Base-by-base conservation (phyloP, 2,797 vertebrate species). In the Spinibarbus caldwelli region DNA sequence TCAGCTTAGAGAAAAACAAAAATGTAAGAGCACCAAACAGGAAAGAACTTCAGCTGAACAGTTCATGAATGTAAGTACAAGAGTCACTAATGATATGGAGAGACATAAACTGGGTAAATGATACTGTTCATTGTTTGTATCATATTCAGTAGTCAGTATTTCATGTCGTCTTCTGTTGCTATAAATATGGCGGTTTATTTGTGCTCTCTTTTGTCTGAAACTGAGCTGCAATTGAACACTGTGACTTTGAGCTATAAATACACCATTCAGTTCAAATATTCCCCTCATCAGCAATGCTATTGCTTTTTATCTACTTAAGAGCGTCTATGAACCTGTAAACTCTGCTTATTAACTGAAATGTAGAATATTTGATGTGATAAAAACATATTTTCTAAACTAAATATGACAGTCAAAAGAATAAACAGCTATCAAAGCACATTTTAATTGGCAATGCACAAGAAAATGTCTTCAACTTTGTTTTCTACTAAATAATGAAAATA, bases 201-300 rank as follows among this genome's bases (percentile, higher is more conserved):
- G 49, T 47, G 41, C 9, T 78, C 23, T 41, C 41, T 62, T 64
- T 66, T 49, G 43, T 66, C 41, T 31, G 26, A 78, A 62, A 49
- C 26, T 23, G 19, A 80, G 41, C 19, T 67, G 29, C n/a, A 49
- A 45, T 23, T 34, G 43, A 67, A 34, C 64, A 80, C 45, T 68
- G 45, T 68, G 75, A 78, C 36, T 57, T 10, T 29, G 36, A 59
- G 29, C 43, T 49, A 66, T 68, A n/a, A 80, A 66, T 80, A 34
- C 14, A 80, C 29, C 4, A 68, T 80, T 52, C 29, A 67, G 62
- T 80, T 68, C 7, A 52, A 67, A 78, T 11, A 59, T 62, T 59
- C 17, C 21, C 17, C 14, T 68, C 31, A 34, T 75, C 47, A 76
- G 78, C 31, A 64, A 11, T 23, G 38, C 26, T 29, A 21, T 21